phyloP scores from a whole-genome alignment of 2,113 vertebrate genomes.

The Corvus moneduloides region DNA sequence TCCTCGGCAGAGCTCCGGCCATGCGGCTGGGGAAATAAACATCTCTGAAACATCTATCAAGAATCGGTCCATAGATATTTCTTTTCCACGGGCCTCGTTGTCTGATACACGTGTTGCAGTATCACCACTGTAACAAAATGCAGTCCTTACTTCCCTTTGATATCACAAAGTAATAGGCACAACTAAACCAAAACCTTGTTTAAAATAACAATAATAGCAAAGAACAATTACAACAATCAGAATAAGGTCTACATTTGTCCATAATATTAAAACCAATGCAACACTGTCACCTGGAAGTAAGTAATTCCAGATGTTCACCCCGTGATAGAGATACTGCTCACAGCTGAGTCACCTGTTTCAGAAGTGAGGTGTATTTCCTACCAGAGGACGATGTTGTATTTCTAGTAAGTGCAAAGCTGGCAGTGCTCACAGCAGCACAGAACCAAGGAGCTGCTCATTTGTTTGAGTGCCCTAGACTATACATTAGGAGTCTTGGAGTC shows the following conservation, averaged over 20 bases:
- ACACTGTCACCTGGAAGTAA: neutral
- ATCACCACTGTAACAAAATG: no score
- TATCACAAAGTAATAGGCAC: neutral
- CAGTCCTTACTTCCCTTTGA: neutral
- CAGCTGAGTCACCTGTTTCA: neutral
- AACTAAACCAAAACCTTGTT: neutral
- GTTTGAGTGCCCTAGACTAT: neutral
- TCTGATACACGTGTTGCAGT: no score
- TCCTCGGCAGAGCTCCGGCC: no score
- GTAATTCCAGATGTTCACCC: neutral
- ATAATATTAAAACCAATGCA: neutral
- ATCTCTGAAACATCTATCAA: no score
- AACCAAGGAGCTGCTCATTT: slow-evolving; percentile 10
- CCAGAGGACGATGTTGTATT: neutral
- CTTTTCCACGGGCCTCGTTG: no score
- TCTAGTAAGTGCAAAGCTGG: neutral
- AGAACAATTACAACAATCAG: neutral
- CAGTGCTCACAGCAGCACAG: neutral
- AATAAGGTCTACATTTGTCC: neutral
- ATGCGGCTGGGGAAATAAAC: no score
- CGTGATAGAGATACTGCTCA: neutral
- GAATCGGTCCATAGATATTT: no score
- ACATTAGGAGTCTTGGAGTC: neutral
- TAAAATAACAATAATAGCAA: neutral
- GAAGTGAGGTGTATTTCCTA: neutral